Evolutionary conservation across 2,113 vertebrate species (phyloP).

Genomic region (Ploceus nigricollis): DNA sequence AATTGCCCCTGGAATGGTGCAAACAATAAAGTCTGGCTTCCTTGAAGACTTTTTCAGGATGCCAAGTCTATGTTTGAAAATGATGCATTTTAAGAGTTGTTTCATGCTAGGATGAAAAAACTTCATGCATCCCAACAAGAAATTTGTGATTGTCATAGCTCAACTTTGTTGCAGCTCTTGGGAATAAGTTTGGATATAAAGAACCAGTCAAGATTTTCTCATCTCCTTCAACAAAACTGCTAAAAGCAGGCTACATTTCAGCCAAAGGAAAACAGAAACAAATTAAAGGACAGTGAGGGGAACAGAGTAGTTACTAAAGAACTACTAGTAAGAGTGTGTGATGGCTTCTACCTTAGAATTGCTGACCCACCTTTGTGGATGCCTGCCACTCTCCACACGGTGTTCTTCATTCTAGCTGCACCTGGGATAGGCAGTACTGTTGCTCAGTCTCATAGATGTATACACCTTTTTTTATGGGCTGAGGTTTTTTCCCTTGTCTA

Average conservation of each 20-base stretch:
- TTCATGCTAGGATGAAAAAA: not conserved
- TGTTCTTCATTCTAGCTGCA: not conserved
- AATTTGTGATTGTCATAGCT: not conserved
- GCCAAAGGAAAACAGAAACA: not conserved
- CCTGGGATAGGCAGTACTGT: not conserved
- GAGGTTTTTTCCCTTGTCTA: fast-evolving
- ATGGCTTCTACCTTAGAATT: not conserved
- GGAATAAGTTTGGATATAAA: not conserved
- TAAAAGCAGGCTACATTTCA: not conserved
- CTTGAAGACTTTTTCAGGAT: not conserved
- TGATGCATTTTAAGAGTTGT: not conserved
- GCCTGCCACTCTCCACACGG: not conserved
- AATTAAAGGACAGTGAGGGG: not conserved
- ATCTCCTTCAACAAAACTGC: not conserved
- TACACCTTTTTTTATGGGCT: not conserved
- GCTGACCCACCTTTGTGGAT: not conserved
- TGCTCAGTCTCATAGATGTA: not conserved
- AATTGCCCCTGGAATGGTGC: not conserved
- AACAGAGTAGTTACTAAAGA: not conserved
- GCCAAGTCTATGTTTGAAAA: not conserved
- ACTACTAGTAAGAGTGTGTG: not conserved
- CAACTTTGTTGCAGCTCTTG: not conserved
- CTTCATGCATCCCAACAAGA: not conserved
- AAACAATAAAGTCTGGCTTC: not conserved
- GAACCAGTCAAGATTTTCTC: not conserved